Conservation (phyloP, 2,797 vertebrate genomes). For the Amniataba percoides region DNA sequence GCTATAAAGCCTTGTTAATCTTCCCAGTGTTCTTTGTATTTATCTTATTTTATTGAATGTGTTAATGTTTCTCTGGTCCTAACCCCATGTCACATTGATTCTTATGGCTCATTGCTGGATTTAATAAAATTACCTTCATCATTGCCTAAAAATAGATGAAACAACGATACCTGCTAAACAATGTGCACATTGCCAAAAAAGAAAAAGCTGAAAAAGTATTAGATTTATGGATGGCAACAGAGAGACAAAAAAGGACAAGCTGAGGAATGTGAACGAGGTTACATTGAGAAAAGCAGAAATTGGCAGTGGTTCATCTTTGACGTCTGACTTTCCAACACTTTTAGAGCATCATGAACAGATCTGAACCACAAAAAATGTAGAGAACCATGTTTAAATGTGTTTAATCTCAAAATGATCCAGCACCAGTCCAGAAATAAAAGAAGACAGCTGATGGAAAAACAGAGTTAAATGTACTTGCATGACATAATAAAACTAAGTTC, state of each 20-base stretch:
- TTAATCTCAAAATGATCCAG: no score
- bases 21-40: background rate
- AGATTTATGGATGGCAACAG: no score
- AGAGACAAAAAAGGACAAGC: background rate
- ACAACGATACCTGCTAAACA: slow-evolving; percentile 15
- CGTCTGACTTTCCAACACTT: background rate
- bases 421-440: no score
- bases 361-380: background rate
- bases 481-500: no score
- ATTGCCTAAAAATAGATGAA: slow-evolving; percentile 47
- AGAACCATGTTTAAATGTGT: no score
- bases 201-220: background rate
- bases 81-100: no score
- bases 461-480: no score
- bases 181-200: background rate
- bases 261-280: background rate
- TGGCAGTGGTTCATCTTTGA: background rate
- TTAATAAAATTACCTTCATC: no score
- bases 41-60: no score
- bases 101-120: no score
- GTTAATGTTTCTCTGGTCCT: no score
- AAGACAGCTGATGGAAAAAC: no score
- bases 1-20: background rate
- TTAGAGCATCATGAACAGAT: background rate
- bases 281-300: background rate